Conservation (phyloP, 2,888 invertebrate species). For the Ophion ellenae region DNA sequence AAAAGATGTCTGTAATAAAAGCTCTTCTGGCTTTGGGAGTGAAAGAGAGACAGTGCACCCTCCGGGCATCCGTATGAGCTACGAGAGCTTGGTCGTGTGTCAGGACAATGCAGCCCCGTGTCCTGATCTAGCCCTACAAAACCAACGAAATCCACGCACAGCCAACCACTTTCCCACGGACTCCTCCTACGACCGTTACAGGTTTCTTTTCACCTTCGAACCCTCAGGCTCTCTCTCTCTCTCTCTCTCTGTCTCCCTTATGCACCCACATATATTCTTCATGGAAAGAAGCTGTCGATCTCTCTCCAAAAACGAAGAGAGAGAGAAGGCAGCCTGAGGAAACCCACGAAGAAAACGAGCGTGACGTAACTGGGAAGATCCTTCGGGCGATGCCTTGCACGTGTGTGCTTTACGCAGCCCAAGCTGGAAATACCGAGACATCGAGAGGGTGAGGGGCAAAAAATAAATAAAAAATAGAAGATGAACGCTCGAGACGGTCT, state of each 20-base stretch:
- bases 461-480: slow-evolving; percentile 28
- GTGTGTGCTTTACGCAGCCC: slow-evolving; percentile 47
- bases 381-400: slow-evolving; percentile 55
- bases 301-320: slow-evolving; percentile 42
- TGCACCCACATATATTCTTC: not conserved
- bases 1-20: slow-evolving; percentile 57
- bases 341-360: slow-evolving; percentile 46
- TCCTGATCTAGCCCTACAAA: slow-evolving; percentile 66
- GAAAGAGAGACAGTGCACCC: slow-evolving; percentile 30
- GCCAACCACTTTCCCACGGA: slow-evolving; percentile 79
- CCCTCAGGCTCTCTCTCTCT: slow-evolving; percentile 51
- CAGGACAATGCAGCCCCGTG: slow-evolving; percentile 74
- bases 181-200: slow-evolving; percentile 81
- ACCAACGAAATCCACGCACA: slow-evolving; percentile 71
- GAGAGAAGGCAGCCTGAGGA: slow-evolving; percentile 14
- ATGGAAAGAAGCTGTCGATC: slow-evolving; percentile 25
- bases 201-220: slow-evolving; percentile 78
- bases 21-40: slow-evolving; percentile 53
- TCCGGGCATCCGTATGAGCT: not conserved
- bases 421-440: slow-evolving; percentile 26
- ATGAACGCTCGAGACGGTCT: slow-evolving; percentile 61
- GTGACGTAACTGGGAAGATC: slow-evolving; percentile 46
- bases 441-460: slow-evolving; percentile 32
- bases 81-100: slow-evolving; percentile 72
- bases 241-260: slow-evolving; percentile 13